Base-by-base conservation (phyloP, 2,797 vertebrate genomes). In the Caiman crocodilus region DNA sequence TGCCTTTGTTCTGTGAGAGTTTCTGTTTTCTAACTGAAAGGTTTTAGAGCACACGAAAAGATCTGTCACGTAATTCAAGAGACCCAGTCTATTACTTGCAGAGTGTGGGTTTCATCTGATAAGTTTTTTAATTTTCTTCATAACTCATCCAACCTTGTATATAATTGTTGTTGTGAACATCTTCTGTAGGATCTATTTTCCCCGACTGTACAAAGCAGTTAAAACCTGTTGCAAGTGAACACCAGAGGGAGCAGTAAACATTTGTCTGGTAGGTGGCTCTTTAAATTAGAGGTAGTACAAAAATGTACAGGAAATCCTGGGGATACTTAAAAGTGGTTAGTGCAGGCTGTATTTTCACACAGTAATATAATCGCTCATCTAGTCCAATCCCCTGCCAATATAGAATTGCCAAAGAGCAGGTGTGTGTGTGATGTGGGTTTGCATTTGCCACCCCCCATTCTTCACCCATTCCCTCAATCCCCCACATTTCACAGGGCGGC, bases 161-260 rank as follows among this genome's bases (percentile, higher is more conserved):
- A 25, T 23, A 85, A 61, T 1, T 9, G 57, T 42, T 56, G 6
- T 20, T 60, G 58, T 0, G 0, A 85, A 42, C 6, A 2, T 11
- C 5, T 87, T n/a, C 57, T 30, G 2, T 1, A 1, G 8, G 26
- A 10, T 26, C 2, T 42, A 59, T 42, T 11, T 1, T 11, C 61
- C 23, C 63, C 21, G 20, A 26, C 18, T 0, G 0, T 0, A 3
- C 4, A 1, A 10, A 89, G 71, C 79, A 60, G 56, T 56, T 50
- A 76, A 85, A 83, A 90, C 77, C 85, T 81, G 79, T 76, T 78
- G 79, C 55, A 30, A 88, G 71, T 1, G 77, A 94, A 95, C 94
- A 71, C 65, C 88, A 96, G 93, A 90, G 93, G 88, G 90, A 95
- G 92, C 80, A 94, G 67, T 12, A 75, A 91, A 84, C 91, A 35